Evolutionary conservation across 1,140 invertebrate genomes (phyloP).

Genomic region (Amyelois transitella): DNA sequence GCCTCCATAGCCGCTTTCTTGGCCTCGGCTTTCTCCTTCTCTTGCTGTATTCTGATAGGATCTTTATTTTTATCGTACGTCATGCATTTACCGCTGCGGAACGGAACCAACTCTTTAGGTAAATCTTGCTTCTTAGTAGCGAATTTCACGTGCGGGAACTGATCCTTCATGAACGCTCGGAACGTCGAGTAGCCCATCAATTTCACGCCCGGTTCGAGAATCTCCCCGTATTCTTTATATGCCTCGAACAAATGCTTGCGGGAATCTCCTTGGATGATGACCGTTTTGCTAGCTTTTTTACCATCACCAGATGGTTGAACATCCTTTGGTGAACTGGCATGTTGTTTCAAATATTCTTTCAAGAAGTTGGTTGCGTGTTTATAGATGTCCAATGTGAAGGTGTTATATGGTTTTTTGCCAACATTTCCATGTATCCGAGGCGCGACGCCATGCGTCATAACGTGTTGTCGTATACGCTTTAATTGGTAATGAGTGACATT

Average conservation of each 20-base stretch:
- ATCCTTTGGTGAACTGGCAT: slow-evolving; percentile 64
- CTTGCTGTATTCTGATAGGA: slow-evolving; percentile 64
- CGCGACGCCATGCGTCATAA: slow-evolving; percentile 85
- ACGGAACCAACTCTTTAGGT: slow-evolving; percentile 70
- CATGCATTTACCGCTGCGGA: slow-evolving; percentile 71
- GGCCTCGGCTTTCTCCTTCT: slow-evolving; percentile 65
- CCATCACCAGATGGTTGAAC: slow-evolving; percentile 75
- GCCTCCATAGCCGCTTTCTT: slow-evolving; percentile 64
- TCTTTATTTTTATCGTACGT: slow-evolving; percentile 70
- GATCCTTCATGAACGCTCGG: slow-evolving; percentile 85
- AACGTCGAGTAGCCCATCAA: slow-evolving; percentile 88
- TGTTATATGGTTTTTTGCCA: slow-evolving; percentile 87
- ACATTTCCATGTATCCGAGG: slow-evolving; percentile 86
- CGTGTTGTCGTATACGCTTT: slow-evolving; percentile 84
- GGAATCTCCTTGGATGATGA: slow-evolving; percentile 82
- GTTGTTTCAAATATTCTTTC: slow-evolving; percentile 79
- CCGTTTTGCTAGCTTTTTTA: slow-evolving; percentile 64
- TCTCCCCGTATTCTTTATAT: slow-evolving; percentile 83
- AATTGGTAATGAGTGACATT: slow-evolving; percentile 88
- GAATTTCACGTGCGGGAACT: slow-evolving; percentile 86
- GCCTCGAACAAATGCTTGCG: slow-evolving; percentile 83
- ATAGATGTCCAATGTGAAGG: slow-evolving; percentile 85
- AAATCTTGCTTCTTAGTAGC: slow-evolving; percentile 77
- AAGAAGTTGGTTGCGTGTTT: slow-evolving; percentile 84
- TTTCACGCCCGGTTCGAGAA: slow-evolving; percentile 79